These are phyloP conservation scores for Oxycera nigricornis DNA, from an alignment of 2,888 invertebrate species.

Conservation along the genomic window DNA sequence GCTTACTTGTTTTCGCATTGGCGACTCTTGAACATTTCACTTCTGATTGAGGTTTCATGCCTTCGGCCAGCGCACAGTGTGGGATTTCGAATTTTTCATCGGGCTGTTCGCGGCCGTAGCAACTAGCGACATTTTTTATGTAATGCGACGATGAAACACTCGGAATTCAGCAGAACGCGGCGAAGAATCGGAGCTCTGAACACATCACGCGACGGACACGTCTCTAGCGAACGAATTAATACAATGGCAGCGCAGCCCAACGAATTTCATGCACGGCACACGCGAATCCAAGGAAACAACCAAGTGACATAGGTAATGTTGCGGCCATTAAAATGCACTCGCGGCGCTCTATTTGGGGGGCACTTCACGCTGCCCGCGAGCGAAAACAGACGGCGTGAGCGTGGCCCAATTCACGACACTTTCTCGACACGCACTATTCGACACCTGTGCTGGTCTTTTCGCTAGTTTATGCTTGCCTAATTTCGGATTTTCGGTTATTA, in stretches of 20 bases:
- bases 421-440: background rate
- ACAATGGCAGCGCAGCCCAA: background rate
- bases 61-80: conserved; percentile 52
- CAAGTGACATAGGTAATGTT: conserved; percentile 33
- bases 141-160: conserved; percentile 39
- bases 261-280: conserved; percentile 22
- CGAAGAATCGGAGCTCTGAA: background rate
- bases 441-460: background rate
- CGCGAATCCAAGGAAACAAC: conserved; percentile 22
- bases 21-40: conserved; percentile 57
- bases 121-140: conserved; percentile 44
- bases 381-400: background rate
- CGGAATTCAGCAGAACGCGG: conserved; percentile 30
- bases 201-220: conserved; percentile 5
- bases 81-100: conserved; percentile 23
- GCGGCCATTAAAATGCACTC: conserved; percentile 39
- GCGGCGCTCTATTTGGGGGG: conserved; percentile 10
- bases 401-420: background rate
- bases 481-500: background rate
- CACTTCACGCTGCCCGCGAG: background rate
- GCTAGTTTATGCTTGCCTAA: background rate
- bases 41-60: conserved; percentile 63
- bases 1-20: conserved; percentile 52
- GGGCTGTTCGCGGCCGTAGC: conserved; percentile 18
- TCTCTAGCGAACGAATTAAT: conserved; percentile 7